Percentiles rank a stretch among this genome's conserved stretches.
Conservation (phyloP, 2,888 invertebrate genomes). For the Cryptophagus acutangulus region DNA sequence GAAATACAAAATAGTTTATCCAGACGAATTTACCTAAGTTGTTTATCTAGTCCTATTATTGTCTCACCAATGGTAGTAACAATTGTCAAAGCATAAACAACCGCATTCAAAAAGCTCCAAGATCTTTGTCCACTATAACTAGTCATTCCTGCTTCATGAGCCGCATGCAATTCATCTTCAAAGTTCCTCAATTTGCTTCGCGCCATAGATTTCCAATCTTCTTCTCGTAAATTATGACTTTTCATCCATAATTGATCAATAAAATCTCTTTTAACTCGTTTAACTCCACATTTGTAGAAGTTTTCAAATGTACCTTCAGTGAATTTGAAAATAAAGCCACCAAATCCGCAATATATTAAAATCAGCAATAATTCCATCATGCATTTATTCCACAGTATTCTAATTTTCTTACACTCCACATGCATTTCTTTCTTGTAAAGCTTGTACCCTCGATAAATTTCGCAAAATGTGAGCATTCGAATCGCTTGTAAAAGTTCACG, state of each 20-base stretch:
- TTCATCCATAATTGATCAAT: conserved; percentile 77
- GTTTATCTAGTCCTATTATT: background rate
- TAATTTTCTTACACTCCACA: conserved; percentile 53
- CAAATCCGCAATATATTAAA: conserved; percentile 66
- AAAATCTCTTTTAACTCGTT: conserved; percentile 80
- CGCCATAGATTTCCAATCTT: conserved; percentile 86
- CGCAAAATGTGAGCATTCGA: conserved; percentile 40
- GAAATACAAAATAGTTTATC: conserved; percentile 43
- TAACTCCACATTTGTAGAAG: conserved; percentile 82
- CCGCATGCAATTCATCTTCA: conserved; percentile 78
- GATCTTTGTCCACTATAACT: conserved; percentile 79
- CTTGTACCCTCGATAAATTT: conserved; percentile 53
- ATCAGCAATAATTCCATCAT: conserved; percentile 63
- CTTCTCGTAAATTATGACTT: conserved; percentile 77
- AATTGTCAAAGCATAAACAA: conserved; percentile 80
- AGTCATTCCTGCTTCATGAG: conserved; percentile 79
- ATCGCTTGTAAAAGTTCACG: conserved; percentile 33
- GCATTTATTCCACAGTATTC: conserved; percentile 60
- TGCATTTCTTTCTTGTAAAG: conserved; percentile 57
- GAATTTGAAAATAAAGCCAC: conserved; percentile 74
- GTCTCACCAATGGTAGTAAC: conserved; percentile 78
- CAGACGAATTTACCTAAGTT: background rate
- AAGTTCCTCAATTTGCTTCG: conserved; percentile 74
- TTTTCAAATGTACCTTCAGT: conserved; percentile 82
- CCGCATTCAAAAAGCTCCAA: conserved; percentile 84